These are phyloP conservation scores for Ctenopoma kingsleyae DNA, from an alignment of 2,797 vertebrate genomes.

Conservation along the genomic window DNA sequence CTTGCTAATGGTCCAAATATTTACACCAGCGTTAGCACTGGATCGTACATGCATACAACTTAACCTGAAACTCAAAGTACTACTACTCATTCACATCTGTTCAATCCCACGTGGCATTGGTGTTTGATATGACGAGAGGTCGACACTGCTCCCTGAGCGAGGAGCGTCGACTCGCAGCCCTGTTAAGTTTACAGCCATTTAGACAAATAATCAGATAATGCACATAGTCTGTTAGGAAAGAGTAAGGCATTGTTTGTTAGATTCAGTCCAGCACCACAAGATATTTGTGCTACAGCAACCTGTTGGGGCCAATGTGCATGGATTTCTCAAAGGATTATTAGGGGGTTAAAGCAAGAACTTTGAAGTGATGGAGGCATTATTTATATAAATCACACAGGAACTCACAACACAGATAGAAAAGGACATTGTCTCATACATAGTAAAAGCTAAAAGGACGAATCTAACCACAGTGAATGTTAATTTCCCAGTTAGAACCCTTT, in stretches of 20 bases:
- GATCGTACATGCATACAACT: slow-evolving; percentile 49
- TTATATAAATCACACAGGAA: slow-evolving; percentile 3
- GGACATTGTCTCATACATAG: neutral
- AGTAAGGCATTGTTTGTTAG: slow-evolving; percentile 92
- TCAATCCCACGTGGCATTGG: slow-evolving; percentile 64
- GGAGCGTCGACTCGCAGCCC: slow-evolving; percentile 71
- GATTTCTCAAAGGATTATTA: slow-evolving; percentile 22
- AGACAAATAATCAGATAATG: slow-evolving; percentile 71
- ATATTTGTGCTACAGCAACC: slow-evolving; percentile 73
- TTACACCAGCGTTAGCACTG: slow-evolving; percentile 61
- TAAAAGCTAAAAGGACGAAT: slow-evolving; percentile 22
- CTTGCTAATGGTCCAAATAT: slow-evolving; percentile 52
- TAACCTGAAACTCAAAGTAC: slow-evolving; percentile 35
- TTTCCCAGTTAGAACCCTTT: neutral
- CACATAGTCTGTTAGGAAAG: slow-evolving; percentile 77
- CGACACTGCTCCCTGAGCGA: slow-evolving; percentile 57
- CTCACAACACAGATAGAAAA: slow-evolving; percentile 10
- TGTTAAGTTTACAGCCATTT: slow-evolving; percentile 67
- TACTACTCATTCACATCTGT: slow-evolving; percentile 47
- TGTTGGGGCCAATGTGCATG: slow-evolving; percentile 54
- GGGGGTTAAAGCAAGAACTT: slow-evolving; percentile 19
- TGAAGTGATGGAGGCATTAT: neutral
- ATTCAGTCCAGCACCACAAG: slow-evolving; percentile 90
- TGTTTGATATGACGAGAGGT: slow-evolving; percentile 82
- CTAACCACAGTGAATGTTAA: slow-evolving; percentile 21